phyloP scores from a whole-genome alignment of 1,140 invertebrate species.

The Scylla paramamosain region DNA sequence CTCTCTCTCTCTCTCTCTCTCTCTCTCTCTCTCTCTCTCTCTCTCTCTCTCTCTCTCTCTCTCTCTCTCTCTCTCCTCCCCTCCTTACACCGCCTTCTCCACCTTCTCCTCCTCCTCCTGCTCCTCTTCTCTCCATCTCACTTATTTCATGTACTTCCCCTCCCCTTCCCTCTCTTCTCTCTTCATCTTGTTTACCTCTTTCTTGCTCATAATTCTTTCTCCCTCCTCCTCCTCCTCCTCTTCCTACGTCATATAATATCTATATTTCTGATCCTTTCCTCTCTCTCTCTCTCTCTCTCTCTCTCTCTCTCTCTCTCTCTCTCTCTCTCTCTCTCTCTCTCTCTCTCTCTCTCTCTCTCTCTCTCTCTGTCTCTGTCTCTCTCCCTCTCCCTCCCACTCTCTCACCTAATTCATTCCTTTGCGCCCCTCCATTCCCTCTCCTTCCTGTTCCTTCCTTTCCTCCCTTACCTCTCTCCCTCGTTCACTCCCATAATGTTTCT shows the following conservation, averaged over 20 bases:
- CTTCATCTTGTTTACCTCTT: background rate
- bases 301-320: no score
- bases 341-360: background rate
- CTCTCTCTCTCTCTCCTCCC: background rate
- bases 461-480: no score
- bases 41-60: background rate
- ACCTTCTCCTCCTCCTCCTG: background rate
- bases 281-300: no score
- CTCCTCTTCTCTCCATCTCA: background rate
- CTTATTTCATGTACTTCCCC: background rate
- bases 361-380: background rate
- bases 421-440: background rate
- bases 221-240: background rate
- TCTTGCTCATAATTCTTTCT: background rate
- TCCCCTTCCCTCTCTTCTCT: background rate
- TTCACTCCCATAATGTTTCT: no score
- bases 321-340: no score
- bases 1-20: background rate
- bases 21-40: background rate
- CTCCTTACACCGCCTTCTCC: background rate
- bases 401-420: background rate
- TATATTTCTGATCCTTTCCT: background rate
- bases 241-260: no score
- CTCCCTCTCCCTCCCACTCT: background rate
- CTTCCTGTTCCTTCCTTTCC: background rate